phyloP scores from a whole-genome alignment of 1,140 invertebrate species.

The Lepidurus arcticus region DNA sequence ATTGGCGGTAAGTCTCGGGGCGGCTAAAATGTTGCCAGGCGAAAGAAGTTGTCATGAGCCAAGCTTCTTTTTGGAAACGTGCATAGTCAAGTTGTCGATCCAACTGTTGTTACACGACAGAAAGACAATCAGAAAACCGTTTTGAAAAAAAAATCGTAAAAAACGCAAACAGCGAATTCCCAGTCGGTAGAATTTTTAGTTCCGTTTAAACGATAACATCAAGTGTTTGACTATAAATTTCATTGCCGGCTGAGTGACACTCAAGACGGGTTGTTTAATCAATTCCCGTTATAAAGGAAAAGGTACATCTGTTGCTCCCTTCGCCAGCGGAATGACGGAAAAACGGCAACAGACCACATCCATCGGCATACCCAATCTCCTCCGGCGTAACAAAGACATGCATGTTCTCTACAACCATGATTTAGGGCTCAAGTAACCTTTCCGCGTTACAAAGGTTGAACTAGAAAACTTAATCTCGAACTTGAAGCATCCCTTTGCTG shows the following conservation, averaged over 20 bases:
- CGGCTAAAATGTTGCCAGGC: constrained; percentile 57
- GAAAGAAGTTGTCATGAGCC: constrained; percentile 62
- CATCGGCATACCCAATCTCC: background rate
- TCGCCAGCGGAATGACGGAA: background rate
- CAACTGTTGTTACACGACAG: constrained; percentile 42
- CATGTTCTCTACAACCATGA: background rate
- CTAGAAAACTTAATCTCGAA: background rate
- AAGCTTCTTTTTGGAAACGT: constrained; percentile 66
- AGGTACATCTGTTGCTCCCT: background rate
- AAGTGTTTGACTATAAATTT: background rate
- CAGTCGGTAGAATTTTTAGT: too few species aligned
- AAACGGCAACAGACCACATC: background rate
- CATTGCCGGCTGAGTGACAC: background rate
- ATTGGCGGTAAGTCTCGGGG: constrained; percentile 61
- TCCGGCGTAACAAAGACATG: background rate
- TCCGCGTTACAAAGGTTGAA: background rate
- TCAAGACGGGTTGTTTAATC: background rate
- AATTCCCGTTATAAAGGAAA: background rate
- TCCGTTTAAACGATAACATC: background rate
- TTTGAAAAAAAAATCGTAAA: background rate
- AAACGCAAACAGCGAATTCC: too few species aligned
- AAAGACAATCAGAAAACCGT: constrained; percentile 22
- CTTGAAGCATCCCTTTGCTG: background rate
- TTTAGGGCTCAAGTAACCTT: background rate
- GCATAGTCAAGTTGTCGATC: constrained; percentile 71